Percentiles rank a stretch among this genome's conserved stretches.
Conservation (phyloP, 2,113 vertebrate species). For the human (Homo sapiens) region GRCh38 chr21:45133001-45133500, state of each 20-base stretch:
- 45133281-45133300: not conserved
- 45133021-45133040: not conserved
- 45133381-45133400: not conserved
- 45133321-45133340: not conserved
- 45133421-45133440: not conserved
- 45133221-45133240: not conserved
- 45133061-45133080: not conserved
- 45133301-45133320: too few species aligned
- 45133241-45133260: not conserved
- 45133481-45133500: not conserved
- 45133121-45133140: too few species aligned
- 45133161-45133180: not conserved
- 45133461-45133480: not conserved
- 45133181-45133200: too few species aligned
- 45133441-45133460: too few species aligned
- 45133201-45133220: not conserved
- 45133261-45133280: not conserved
- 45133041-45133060: not conserved
- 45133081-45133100: not conserved
- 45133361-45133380: not conserved
- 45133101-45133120: accelerated
- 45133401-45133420: not conserved
- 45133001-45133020: not conserved
- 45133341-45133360: not conserved
- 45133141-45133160: too few species aligned